Evolutionary conservation across 2,113 vertebrate species (phyloP).

Genomic region (Sapajus apella): DNA sequence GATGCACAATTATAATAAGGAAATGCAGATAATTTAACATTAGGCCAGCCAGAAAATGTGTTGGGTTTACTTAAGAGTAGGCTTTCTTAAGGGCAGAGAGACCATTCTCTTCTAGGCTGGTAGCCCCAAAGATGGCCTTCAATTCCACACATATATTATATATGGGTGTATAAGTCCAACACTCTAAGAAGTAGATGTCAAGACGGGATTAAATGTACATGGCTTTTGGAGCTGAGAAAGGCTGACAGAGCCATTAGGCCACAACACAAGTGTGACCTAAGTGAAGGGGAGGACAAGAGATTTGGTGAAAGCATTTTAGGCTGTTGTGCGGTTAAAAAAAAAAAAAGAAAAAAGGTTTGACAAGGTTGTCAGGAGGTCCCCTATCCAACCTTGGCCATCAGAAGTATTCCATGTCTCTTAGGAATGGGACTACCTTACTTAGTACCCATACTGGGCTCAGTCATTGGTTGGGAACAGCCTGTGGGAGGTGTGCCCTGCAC

Average conservation of each 20-base stretch:
- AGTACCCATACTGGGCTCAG: not conserved
- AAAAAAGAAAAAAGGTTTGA: not conserved
- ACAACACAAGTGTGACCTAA: not conserved
- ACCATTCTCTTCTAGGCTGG: not conserved
- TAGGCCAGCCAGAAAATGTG: not conserved
- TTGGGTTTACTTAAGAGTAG: not conserved
- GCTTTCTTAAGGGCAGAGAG: slow-evolving; percentile 4
- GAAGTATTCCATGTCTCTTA: not conserved
- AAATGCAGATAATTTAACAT: not conserved
- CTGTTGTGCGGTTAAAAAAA: not conserved
- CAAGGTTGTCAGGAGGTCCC: not conserved
- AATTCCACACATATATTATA: not conserved
- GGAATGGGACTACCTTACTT: not conserved
- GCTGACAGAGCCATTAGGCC: not conserved
- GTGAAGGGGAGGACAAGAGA: not conserved
- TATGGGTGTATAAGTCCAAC: not conserved
- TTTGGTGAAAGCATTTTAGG: not conserved
- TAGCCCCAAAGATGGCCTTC: not conserved
- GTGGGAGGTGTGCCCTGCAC: not conserved
- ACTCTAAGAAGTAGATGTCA: not conserved
- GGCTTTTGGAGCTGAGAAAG: not conserved
- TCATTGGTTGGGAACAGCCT: not conserved
- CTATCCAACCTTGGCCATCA: not conserved
- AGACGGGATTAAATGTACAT: not conserved
- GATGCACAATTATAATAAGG: not conserved